phyloP scores from a whole-genome alignment of 2,888 invertebrate species.

The Conops quadrifasciatus region DNA sequence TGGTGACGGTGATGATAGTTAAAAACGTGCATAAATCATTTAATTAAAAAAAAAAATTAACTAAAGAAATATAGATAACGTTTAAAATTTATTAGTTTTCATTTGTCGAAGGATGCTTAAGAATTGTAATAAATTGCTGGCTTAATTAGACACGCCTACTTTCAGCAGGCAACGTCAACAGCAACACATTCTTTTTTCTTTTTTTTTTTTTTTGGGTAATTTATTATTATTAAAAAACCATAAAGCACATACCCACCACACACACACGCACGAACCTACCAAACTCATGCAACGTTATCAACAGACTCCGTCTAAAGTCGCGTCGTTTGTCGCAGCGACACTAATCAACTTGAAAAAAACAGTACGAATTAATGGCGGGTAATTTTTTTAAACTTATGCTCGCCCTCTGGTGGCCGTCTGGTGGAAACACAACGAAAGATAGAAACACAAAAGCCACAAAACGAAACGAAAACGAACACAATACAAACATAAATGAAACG shows the following conservation, averaged over 20 bases:
- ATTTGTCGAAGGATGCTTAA: neutral
- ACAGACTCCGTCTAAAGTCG: neutral
- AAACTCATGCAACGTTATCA: neutral
- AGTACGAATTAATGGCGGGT: constrained; percentile 27
- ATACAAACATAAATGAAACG: neutral
- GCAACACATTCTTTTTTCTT: constrained; percentile 15
- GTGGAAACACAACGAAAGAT: neutral
- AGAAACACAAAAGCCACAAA: neutral
- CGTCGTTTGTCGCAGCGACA: neutral
- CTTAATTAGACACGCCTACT: constrained; percentile 27
- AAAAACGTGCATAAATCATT: neutral
- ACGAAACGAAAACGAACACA: neutral
- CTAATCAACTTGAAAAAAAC: constrained; percentile 32
- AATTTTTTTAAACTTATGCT: constrained; percentile 19
- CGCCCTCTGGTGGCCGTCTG: neutral
- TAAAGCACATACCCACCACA: neutral
- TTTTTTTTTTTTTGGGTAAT: too few relatives aligned
- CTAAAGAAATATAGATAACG: neutral
- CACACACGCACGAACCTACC: neutral
- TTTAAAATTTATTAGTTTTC: neutral
- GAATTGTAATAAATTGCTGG: neutral
- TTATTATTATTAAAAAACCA: constrained; percentile 18
- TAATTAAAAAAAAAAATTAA: constrained; percentile 12
- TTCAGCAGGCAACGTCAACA: constrained; percentile 16
- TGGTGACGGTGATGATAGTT: constrained; percentile 45